Conservation (phyloP, 2,888 invertebrate species). For the Thymelicus acteon region DNA sequence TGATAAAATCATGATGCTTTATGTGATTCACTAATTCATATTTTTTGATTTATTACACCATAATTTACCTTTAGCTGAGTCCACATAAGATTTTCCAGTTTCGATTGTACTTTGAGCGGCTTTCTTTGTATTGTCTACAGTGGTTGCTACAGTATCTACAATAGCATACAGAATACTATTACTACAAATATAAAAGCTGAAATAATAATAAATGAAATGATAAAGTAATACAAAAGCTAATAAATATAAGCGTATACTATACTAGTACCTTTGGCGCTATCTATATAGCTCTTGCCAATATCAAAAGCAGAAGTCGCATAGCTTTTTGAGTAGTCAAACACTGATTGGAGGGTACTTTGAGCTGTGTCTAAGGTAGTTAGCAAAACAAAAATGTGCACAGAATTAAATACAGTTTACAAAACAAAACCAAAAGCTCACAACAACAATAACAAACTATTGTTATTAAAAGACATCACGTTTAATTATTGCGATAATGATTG, state of each 20-base stretch:
- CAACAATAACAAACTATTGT: constrained; percentile 2
- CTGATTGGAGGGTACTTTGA: constrained; percentile 61
- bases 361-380: constrained; percentile 62
- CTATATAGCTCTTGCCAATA: constrained; percentile 64
- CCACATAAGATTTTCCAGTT: constrained; percentile 63
- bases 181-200: constrained; percentile 29
- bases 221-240: constrained; percentile 31
- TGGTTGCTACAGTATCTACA: constrained; percentile 67
- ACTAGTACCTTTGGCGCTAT: constrained; percentile 57
- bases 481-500: not conserved
- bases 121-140: constrained; percentile 75
- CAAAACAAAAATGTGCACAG: constrained; percentile 49
- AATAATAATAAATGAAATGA: constrained; percentile 9
- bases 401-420: constrained; percentile 42
- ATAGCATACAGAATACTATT: constrained; percentile 44
- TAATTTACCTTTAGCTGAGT: constrained; percentile 68
- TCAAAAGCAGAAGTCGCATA: constrained; percentile 65
- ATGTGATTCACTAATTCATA: no score
- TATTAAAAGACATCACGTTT: constrained; percentile 8
- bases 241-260: constrained; percentile 40
- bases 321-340: constrained; percentile 57
- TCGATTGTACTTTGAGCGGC: constrained; percentile 70
- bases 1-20: no score
- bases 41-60: no score
- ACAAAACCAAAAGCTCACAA: constrained; percentile 40